Base-by-base conservation (phyloP, 2,888 invertebrate genomes). In the Dicranocentrus wangi region DNA sequence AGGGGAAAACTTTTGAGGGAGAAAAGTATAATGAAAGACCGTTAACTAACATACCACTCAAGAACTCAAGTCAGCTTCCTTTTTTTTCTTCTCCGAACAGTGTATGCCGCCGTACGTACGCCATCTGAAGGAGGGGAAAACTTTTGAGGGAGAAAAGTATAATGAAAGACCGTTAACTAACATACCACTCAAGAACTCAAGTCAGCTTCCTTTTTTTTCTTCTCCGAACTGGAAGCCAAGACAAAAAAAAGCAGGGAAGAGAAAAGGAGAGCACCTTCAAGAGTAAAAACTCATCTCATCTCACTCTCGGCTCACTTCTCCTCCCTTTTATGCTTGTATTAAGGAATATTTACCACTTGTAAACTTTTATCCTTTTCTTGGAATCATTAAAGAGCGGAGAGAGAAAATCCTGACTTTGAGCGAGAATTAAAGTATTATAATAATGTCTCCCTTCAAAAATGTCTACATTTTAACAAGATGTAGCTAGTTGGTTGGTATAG, bases 111-210 rank as follows among this genome's bases (percentile, higher is more conserved):
- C n/a, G n/a, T n/a, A n/a, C n/a, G n/a, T n/a, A n/a, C n/a, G n/a
- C 32, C 32, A 7, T 32, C 32, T 32, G 5, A 32, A 32, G 32
- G 58, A 58, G 58, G 17, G 19, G 42, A 42, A 65, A 42, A 43
- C 42, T 23, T 42, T 19, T 39, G 2, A 39, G 2, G 27, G n/a
- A 39, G 66, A 32, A 3, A 32, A 32, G 32, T 3, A 32, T 76
- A 76, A 76, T 69, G 76, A 69, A 68, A 69, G 53, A 47, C 76
- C 32, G 76, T 60, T 68, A 68, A 61, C 76, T 76, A 75, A 76
- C 60, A 47, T 23, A 68, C 60, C 28, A 19, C 17, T 13, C 47
- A 42, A 25, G 27, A 10, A 42, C 19, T 42, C 13, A 42, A 42
- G n/a, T n/a, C n/a, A n/a, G n/a, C n/a, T n/a, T n/a, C n/a, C 32